phyloP scores from a whole-genome alignment of 2,797 vertebrate species.

The Pangasius mekongensis region DNA sequence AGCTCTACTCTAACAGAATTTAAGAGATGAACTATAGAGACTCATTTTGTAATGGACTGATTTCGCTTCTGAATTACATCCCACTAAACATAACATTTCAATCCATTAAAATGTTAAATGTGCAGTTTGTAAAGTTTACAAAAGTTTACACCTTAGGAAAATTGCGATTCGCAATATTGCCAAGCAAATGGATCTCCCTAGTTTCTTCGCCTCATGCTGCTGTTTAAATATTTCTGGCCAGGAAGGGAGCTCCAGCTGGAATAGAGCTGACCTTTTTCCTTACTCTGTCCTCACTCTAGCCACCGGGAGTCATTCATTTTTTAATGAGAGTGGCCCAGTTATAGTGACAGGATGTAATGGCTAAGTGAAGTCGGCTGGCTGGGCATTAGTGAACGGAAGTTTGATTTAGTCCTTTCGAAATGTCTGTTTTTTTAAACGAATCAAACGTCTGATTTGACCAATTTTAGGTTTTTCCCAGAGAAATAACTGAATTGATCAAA shows the following conservation, averaged over 20 bases:
- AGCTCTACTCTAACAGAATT: neutral
- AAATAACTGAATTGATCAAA: neutral
- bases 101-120: neutral
- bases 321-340: neutral
- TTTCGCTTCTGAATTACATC: neutral
- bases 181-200: neutral
- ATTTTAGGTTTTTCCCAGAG: neutral
- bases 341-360: neutral
- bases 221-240: neutral
- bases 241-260: neutral
- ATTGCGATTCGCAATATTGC: neutral
- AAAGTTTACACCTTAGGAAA: neutral
- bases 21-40: neutral
- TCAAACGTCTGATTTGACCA: neutral
- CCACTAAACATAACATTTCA: neutral
- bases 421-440: too few relatives aligned
- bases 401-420: neutral
- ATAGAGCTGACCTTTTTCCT: constrained; percentile 11
- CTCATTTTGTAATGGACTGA: neutral
- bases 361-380: neutral
- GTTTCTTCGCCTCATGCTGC: neutral
- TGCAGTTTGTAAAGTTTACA: neutral
- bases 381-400: neutral
- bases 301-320: neutral
- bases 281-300: neutral